A percentile compares a stretch with the other conserved stretches of the same genome.
These are phyloP conservation scores for Phorcus lineatus DNA, from an alignment of 2,888 invertebrate genomes.

Conservation along the genomic window DNA sequence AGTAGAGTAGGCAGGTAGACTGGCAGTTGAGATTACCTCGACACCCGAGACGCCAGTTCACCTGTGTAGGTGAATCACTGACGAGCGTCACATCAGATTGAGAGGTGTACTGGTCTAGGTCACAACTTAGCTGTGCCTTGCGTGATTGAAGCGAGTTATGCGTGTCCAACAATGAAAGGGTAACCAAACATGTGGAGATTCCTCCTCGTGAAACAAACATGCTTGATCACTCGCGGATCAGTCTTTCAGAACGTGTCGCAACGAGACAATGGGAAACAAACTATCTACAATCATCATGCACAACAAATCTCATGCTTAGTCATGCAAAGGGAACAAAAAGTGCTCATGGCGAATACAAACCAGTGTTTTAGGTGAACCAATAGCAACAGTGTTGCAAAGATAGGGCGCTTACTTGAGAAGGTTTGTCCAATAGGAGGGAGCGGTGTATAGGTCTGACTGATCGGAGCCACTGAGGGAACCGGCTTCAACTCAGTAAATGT, in stretches of 20 bases:
- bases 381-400: conserved; percentile 7
- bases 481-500: conserved; percentile 45
- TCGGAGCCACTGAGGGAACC: conserved; percentile 32
- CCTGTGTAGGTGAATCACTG: background rate
- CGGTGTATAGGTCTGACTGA: conserved; percentile 36
- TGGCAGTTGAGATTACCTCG: too few species aligned
- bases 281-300: background rate
- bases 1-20: too few species aligned
- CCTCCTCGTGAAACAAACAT: conserved; percentile 1
- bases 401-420: conserved; percentile 40
- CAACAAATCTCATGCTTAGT: conserved; percentile 19
- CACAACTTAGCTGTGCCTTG: background rate
- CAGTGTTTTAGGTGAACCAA: background rate
- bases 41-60: too few species aligned
- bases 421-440: conserved; percentile 40
- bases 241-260: background rate
- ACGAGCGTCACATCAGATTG: background rate
- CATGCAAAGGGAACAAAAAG: conserved; percentile 9
- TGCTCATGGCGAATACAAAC: background rate
- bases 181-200: background rate
- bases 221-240: background rate
- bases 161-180: background rate
- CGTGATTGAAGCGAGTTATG: background rate
- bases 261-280: background rate
- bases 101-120: background rate